Conservation (phyloP, 2,113 vertebrate species). For the Cephalophus harveyi region DNA sequence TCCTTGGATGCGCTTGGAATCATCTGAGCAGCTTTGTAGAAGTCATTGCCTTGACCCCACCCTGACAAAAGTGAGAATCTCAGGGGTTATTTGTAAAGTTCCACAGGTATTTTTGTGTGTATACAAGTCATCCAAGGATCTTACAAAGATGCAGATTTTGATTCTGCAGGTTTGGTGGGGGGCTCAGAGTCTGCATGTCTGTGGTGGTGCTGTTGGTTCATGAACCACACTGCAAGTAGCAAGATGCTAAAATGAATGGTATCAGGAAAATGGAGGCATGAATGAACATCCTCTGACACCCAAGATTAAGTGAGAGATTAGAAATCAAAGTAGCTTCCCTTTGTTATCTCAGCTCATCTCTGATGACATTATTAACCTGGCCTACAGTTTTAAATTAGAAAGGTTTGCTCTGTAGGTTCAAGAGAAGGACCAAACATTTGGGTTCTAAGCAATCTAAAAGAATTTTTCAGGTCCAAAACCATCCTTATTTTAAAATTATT, state of each 20-base stretch:
- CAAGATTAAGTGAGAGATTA: neutral
- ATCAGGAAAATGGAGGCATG: neutral
- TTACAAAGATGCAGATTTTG: neutral
- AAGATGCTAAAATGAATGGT: neutral
- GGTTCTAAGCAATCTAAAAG: neutral
- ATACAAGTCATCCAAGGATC: neutral
- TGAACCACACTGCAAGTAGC: neutral
- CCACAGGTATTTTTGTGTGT: neutral
- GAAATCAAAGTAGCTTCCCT: neutral
- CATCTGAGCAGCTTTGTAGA: neutral
- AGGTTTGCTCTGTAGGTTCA: neutral
- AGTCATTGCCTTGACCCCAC: neutral
- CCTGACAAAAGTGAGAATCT: neutral
- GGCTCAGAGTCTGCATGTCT: neutral
- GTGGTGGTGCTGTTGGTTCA: neutral
- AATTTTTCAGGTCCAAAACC: neutral
- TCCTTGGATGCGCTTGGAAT: neutral
- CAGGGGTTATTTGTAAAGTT: neutral
- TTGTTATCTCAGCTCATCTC: neutral
- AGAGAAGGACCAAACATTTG: neutral
- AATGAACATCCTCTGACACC: neutral
- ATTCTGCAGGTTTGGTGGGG: neutral
- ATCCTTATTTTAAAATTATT: neutral
- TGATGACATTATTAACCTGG: neutral
- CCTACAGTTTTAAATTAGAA: neutral